Conservation (phyloP, 2,113 vertebrate genomes). For the Lophotis ruficrista region DNA sequence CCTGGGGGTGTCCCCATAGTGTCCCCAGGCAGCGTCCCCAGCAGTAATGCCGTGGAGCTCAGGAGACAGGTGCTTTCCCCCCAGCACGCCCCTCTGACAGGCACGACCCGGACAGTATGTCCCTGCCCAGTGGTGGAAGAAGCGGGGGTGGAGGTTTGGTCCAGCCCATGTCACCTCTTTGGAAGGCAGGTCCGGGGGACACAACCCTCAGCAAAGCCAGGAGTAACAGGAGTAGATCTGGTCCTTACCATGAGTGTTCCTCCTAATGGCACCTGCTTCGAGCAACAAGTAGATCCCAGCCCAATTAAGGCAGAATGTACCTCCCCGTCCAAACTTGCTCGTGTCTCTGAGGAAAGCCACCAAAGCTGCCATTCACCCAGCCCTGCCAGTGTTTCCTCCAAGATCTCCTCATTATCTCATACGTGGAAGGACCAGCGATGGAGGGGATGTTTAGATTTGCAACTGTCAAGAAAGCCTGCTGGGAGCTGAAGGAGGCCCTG, state of each 20-base stretch:
- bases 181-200: background rate
- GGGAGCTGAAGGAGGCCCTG: background rate
- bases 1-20: no score
- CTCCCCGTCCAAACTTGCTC: background rate
- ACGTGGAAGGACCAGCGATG: accelerated
- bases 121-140: background rate
- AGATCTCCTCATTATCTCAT: background rate
- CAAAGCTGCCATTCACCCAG: background rate
- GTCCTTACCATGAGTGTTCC: background rate
- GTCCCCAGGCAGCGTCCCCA: background rate
- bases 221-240: background rate
- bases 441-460: background rate
- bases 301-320: background rate
- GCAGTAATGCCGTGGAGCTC: background rate
- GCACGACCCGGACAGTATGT: background rate
- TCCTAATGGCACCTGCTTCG: background rate
- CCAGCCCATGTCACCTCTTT: background rate
- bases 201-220: background rate
- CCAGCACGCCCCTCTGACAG: background rate
- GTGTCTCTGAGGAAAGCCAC: background rate
- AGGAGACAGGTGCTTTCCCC: background rate
- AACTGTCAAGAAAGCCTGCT: background rate
- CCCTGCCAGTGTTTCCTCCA: background rate
- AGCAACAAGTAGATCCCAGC: background rate
- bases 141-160: background rate